Conservation (phyloP, 2,797 vertebrate species). For the Lophura swinhoii region DNA sequence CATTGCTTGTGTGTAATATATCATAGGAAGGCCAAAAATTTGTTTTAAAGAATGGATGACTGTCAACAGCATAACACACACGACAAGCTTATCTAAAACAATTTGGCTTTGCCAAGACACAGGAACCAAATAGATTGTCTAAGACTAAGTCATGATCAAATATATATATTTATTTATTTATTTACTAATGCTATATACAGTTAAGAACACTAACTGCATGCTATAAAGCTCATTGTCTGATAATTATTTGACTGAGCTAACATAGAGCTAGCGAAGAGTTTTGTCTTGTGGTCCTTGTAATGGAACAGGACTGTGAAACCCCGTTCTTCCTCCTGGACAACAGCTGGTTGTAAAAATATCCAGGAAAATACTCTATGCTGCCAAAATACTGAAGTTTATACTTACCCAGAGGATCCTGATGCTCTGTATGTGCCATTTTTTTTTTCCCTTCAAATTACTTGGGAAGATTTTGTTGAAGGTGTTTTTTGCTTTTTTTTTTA, state of each 20-base stretch:
- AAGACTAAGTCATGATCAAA: neutral
- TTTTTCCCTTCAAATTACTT: neutral
- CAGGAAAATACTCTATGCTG: neutral
- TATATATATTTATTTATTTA: too few relatives aligned
- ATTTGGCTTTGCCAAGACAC: neutral
- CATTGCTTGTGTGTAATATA: accelerated
- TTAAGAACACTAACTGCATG: neutral
- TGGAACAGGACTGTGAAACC: neutral
- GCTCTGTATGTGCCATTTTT: neutral
- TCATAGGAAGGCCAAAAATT: neutral
- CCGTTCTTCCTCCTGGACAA: neutral
- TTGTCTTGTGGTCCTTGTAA: neutral
- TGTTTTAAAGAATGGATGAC: neutral
- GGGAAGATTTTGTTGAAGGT: too few relatives aligned
- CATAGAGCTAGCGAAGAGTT: neutral
- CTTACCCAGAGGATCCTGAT: neutral
- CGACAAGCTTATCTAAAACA: neutral
- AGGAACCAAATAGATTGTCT: neutral
- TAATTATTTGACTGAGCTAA: neutral
- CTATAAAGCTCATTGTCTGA: neutral
- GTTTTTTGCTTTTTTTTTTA: too few relatives aligned
- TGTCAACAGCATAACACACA: neutral
- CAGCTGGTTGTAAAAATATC: neutral
- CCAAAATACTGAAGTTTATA: neutral
- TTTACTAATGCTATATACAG: neutral